Conservation (phyloP, 2,797 vertebrate species). For the Malurus splendens region DNA sequence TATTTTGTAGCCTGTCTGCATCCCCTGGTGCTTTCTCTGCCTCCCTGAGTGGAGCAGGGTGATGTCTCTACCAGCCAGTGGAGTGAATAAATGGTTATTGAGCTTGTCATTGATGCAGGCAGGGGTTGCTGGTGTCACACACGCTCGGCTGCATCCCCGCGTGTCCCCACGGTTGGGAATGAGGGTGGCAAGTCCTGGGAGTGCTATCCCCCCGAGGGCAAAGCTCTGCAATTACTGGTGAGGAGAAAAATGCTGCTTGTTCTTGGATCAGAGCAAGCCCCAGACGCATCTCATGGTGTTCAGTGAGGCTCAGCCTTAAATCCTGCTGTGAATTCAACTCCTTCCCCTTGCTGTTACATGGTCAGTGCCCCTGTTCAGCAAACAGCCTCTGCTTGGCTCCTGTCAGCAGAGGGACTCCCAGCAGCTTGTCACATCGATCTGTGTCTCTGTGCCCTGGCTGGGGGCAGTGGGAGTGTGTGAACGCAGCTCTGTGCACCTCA, state of each 20-base stretch:
- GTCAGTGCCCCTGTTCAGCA: not conserved
- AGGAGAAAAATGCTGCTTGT: not conserved
- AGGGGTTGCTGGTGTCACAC: not conserved
- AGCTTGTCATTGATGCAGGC: not conserved
- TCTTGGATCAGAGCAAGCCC: not conserved
- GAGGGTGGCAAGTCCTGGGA: not conserved
- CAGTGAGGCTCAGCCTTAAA: not conserved
- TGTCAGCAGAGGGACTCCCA: not conserved
- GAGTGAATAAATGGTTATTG: not conserved
- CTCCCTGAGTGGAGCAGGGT: not conserved
- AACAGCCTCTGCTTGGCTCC: not conserved
- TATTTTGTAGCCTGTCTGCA: not conserved
- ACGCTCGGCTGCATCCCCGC: not conserved
- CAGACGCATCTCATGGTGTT: accelerated
- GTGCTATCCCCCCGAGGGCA: not conserved
- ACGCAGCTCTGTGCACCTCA: not conserved
- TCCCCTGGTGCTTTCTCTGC: not conserved
- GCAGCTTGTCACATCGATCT: not conserved
- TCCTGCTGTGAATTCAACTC: constrained; percentile 40
- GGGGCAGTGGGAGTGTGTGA: not conserved
- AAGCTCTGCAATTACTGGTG: not conserved
- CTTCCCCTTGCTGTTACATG: not conserved
- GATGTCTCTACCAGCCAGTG: not conserved
- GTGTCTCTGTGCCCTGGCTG: not conserved
- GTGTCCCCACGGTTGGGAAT: accelerated